Evolutionary conservation across 2,113 vertebrate species (phyloP).

Genomic region (Cottus gobio): DNA sequence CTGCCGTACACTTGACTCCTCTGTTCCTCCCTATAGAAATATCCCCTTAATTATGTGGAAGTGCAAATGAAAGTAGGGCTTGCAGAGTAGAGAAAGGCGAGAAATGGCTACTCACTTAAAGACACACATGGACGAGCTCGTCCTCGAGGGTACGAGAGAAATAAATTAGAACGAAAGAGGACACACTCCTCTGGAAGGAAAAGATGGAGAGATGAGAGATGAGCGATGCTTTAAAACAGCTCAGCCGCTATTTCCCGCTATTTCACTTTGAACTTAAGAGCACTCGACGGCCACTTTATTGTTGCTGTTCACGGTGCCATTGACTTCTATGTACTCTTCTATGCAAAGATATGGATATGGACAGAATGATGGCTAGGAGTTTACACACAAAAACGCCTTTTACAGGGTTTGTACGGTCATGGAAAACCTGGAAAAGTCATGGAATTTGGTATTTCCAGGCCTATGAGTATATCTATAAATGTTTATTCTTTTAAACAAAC

Average conservation of each 20-base stretch:
- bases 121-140: not conserved
- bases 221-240: conserved; percentile 4
- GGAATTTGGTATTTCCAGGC: no score
- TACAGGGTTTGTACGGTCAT: no score
- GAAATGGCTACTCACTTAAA: not conserved
- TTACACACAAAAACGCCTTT: not conserved
- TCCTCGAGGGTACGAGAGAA: conserved; percentile 1
- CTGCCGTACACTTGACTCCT: not conserved
- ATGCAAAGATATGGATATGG: no score
- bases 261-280: conserved; percentile 53
- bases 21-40: conserved; percentile 1
- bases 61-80: conserved; percentile 56
- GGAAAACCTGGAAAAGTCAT: no score
- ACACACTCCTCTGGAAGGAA: not conserved
- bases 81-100: not conserved
- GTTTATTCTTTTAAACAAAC: no score
- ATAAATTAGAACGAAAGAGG: not conserved
- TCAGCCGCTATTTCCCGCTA: conserved; percentile 25
- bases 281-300: conserved; percentile 48
- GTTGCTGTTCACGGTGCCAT: not conserved
- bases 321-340: conserved; percentile 31
- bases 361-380: conserved; percentile 2
- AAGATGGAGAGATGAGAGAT: not conserved
- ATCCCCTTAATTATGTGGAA: conserved; percentile 35
- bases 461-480: no score